Evolutionary conservation across 1,140 invertebrate genomes (phyloP).

Genomic region (Panagrolaimus sp.): DNA sequence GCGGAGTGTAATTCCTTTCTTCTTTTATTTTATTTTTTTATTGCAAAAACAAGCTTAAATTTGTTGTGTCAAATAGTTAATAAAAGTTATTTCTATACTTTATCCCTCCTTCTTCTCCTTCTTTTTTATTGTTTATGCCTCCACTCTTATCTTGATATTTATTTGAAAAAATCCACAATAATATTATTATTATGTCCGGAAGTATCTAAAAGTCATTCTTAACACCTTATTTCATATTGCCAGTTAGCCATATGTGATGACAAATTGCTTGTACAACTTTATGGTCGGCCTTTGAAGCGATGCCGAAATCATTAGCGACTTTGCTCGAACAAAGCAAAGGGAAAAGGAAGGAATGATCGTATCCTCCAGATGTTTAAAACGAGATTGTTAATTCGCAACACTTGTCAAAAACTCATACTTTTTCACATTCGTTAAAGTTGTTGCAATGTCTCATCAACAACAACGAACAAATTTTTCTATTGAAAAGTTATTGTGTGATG

Average conservation of each 20-base stretch:
- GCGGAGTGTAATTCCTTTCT: constrained; percentile 4
- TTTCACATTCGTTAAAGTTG: constrained; percentile 2
- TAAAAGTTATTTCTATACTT: too few relatives aligned
- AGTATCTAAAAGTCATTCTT: not conserved
- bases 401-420: not conserved
- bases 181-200: too few relatives aligned
- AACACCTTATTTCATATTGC: not conserved
- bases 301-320: constrained; percentile 13
- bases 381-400: constrained; percentile 13
- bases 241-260: not conserved
- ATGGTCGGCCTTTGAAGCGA: constrained; percentile 7
- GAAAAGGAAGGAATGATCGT: not conserved
- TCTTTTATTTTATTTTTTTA: not conserved
- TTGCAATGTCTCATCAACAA: constrained; percentile 7
- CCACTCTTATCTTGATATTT: too few relatives aligned
- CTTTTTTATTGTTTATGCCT: too few relatives aligned
- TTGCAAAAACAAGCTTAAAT: too few relatives aligned
- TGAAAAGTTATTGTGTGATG: not conserved
- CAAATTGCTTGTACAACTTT: constrained; percentile 11
- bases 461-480: not conserved
- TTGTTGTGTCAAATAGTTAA: too few relatives aligned
- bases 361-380: too few relatives aligned
- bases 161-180: too few relatives aligned
- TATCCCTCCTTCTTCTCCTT: too few relatives aligned
- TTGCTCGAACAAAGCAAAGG: not conserved